phyloP scores from a whole-genome alignment of 1,140 invertebrate species.

The Venturia canescens region DNA sequence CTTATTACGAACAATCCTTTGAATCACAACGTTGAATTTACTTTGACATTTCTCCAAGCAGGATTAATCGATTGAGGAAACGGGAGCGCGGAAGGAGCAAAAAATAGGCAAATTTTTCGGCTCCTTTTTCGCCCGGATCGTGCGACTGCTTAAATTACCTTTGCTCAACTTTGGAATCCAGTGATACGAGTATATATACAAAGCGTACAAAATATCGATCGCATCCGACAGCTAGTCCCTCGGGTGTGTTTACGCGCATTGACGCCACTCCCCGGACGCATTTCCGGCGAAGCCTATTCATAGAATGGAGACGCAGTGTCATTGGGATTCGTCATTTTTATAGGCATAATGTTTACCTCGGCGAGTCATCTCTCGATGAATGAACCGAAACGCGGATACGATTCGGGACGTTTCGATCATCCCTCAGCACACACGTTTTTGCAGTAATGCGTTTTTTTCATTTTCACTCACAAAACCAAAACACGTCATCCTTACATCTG shows the following conservation, averaged over 20 bases:
- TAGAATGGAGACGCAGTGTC: not conserved
- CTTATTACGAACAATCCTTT: not conserved
- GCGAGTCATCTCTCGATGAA: not conserved
- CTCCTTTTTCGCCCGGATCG: too few species aligned
- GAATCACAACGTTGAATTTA: too few species aligned
- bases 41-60: too few species aligned
- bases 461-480: not conserved
- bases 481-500: not conserved
- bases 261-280: not conserved
- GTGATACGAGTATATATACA: not conserved
- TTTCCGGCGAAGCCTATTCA: not conserved
- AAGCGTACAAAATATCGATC: not conserved
- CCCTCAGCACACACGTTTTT: not conserved
- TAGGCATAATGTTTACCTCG: not conserved
- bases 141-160: too few species aligned
- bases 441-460: not conserved
- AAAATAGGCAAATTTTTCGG: too few species aligned
- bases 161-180: not conserved
- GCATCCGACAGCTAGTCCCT: not conserved
- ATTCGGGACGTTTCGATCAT: not conserved
- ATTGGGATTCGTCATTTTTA: not conserved
- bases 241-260: not conserved
- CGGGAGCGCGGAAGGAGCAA: too few species aligned
- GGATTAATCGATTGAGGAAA: too few species aligned
- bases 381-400: not conserved